Percentiles rank a stretch among this genome's conserved stretches.
phyloP scores from a whole-genome alignment of 1,140 invertebrate species.

The Drosophila mauritiana region DNA sequence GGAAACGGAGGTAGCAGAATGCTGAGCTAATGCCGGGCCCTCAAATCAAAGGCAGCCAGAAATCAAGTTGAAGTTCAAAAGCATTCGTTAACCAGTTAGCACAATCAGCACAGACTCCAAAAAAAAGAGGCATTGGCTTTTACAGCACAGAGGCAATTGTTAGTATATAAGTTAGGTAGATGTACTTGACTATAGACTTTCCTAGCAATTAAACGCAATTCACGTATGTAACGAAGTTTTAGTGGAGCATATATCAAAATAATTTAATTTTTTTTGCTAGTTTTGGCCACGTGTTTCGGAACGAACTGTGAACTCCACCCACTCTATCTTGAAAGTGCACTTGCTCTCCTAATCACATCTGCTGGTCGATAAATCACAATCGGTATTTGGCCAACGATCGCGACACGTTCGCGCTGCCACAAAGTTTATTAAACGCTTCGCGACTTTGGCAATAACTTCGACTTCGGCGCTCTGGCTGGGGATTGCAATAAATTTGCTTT shows the following conservation, averaged over 20 bases:
- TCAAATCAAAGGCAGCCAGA: slow-evolving; percentile 39
- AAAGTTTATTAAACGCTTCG: slow-evolving; percentile 82
- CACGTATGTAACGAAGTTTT: too few relatives aligned
- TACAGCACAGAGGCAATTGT: too few relatives aligned
- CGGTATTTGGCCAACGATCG: slow-evolving; percentile 60
- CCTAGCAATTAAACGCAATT: too few relatives aligned
- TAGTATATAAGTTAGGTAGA: too few relatives aligned
- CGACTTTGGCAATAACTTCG: slow-evolving; percentile 82
- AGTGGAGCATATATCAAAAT: neutral
- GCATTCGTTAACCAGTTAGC: slow-evolving; percentile 15
- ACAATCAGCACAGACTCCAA: neutral
- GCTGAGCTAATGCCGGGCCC: slow-evolving; percentile 1
- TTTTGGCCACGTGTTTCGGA: slow-evolving; percentile 9
- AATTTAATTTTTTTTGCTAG: slow-evolving; percentile 3
- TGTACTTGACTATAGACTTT: too few relatives aligned
- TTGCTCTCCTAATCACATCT: slow-evolving; percentile 6
- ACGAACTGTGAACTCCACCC: slow-evolving; percentile 2
- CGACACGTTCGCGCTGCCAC: slow-evolving; percentile 65
- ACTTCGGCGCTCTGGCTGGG: slow-evolving; percentile 52
- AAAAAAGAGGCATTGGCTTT: neutral
- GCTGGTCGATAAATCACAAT: slow-evolving; percentile 67
- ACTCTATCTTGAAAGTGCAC: neutral
- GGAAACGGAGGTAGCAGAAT: slow-evolving; percentile 31
- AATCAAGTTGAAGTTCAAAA: slow-evolving; percentile 27
- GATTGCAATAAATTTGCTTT: slow-evolving; percentile 84